A percentile compares a stretch with the other conserved stretches of the same genome.
Conservation (phyloP, 1,140 invertebrate species). For the Drosophila tristis region DNA sequence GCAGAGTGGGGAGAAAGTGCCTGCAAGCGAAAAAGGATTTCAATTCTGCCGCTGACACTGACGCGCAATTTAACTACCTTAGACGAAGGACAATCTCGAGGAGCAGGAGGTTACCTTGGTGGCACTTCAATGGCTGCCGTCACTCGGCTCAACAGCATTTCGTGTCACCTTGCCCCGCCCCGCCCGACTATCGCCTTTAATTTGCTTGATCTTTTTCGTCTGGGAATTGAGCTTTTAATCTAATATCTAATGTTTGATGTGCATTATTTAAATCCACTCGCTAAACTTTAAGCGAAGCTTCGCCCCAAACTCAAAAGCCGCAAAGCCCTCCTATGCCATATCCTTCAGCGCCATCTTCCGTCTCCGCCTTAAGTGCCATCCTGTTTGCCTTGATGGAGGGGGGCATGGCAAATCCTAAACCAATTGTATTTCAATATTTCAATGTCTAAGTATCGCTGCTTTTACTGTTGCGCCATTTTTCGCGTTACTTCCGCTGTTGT, state of each 20-base stretch:
- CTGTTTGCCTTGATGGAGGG: background rate
- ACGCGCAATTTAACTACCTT: slow-evolving; percentile 68
- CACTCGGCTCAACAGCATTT: no score
- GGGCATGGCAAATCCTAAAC: slow-evolving; percentile 39
- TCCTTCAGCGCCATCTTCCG: slow-evolving; percentile 13
- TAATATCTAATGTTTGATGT: slow-evolving; percentile 18
- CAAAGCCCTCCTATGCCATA: slow-evolving; percentile 12
- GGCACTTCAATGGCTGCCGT: slow-evolving; percentile 21
- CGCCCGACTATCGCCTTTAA: slow-evolving; percentile 18
- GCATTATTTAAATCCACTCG: slow-evolving; percentile 26
- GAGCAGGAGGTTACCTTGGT: slow-evolving; percentile 2
- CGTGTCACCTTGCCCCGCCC: background rate
- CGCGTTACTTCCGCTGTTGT: slow-evolving; percentile 40
- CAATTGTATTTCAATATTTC: slow-evolving; percentile 81
- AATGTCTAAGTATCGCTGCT: slow-evolving; percentile 53
- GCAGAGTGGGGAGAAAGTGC: slow-evolving; percentile 7
- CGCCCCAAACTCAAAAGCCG: background rate
- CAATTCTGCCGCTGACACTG: slow-evolving; percentile 66
- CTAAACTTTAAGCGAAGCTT: slow-evolving; percentile 20
- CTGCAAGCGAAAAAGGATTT: slow-evolving; percentile 64
- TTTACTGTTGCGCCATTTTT: slow-evolving; percentile 70
- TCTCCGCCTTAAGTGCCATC: slow-evolving; percentile 25
- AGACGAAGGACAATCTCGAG: slow-evolving; percentile 23
- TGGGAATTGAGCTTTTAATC: background rate
- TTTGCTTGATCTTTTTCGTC: background rate